Evolutionary conservation across 2,113 vertebrate species (phyloP), one percentile per base, ranked within the genome.

Genomic region (Hirundichthys speculiger): DNA sequence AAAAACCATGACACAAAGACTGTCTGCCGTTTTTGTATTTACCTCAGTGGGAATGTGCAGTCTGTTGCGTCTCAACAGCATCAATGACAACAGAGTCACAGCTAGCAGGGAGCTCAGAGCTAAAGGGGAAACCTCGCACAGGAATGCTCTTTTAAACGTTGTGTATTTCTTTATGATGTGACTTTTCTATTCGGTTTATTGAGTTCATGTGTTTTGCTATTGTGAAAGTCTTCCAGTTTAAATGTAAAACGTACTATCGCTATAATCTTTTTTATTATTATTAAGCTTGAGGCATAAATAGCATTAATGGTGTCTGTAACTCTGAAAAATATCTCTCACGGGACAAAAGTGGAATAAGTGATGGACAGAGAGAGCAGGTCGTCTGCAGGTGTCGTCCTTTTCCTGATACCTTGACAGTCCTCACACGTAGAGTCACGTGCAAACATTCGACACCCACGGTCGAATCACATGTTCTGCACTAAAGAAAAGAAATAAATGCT

Each of bases 181-280:
- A 77, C 42, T 58, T 90, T 90, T 83, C 52, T 86, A 85, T 73
- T 52, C 56, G 16, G 75, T 86, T 85, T 73, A 73, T 84, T 82
- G 84, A 50, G 65, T 81, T 57, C 47, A 73, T n/a, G 45, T 83
- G 43, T 77, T 75, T 85, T 90, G 79, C 80, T 91, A 68, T 57
- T 82, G 82, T 89, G 57, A 75, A 85, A 64, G 90, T 91, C 88
- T 92, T 91, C 86, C 86, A 80, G 86, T 86, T 62, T 82, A 77
- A 77, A 76, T 51, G 79, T 89, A 64, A 72, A 75, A 59, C 49
- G 43, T 79, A 55, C 73, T 83, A 68, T 78, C 82, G 69, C 73
- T 83, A 73, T 90, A 55, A 65, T 82, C 39, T 77, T 20, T 79
- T 77, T n/a, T n/a, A n/a, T n/a, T n/a, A n/a, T n/a, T 79, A 82